phyloP scores from a whole-genome alignment of 2,888 invertebrate species.

The Digitonthophagus gazella region DNA sequence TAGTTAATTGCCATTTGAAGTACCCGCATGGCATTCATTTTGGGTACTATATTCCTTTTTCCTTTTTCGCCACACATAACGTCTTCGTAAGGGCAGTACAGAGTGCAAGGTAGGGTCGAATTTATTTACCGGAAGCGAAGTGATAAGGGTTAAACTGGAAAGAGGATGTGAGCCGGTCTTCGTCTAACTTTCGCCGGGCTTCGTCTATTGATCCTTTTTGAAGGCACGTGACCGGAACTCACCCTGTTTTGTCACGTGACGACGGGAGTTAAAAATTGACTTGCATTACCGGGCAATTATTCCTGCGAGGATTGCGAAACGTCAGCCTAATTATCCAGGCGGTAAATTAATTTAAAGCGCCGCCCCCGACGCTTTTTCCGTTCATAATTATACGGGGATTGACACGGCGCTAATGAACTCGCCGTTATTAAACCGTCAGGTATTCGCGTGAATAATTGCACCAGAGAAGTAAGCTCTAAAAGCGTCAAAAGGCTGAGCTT shows the following conservation, averaged over 20 bases:
- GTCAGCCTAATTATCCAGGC: neutral
- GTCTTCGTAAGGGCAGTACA: neutral
- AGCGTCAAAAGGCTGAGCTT: too few species aligned
- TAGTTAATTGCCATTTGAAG: neutral
- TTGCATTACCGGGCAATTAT: neutral
- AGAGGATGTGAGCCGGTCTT: neutral
- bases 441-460: neutral
- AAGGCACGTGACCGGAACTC: neutral
- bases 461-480: neutral
- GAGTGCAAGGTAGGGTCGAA: neutral
- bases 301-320: neutral
- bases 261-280: neutral
- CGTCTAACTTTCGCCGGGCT: too few species aligned
- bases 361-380: neutral
- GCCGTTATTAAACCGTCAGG: neutral
- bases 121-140: neutral
- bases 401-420: neutral
- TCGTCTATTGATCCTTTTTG: neutral
- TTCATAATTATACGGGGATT: neutral
- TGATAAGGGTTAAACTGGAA: neutral
- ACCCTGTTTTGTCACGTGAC: neutral
- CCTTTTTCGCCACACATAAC: neutral
- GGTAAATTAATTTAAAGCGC: neutral
- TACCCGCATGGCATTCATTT: too few species aligned
- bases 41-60: neutral